Base-by-base conservation (phyloP, 2,113 vertebrate genomes). In the Geothlypis trichas region DNA sequence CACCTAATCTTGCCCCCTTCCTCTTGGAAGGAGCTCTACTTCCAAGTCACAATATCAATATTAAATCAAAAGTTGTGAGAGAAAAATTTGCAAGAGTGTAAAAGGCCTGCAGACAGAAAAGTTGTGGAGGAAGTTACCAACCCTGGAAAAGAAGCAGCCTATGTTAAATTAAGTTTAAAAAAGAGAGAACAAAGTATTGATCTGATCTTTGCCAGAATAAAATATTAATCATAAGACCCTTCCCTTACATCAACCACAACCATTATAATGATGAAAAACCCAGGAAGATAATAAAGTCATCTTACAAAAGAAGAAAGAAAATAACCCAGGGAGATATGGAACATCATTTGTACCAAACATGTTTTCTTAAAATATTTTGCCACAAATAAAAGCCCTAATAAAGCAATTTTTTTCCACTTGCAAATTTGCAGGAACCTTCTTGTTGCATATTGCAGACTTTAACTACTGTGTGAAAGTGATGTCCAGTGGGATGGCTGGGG, bases 191-290 rank as follows among this genome's bases (percentile, higher is more conserved):
- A 85, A 57, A 9, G 0, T 75, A 95, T 93, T 91, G 90, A 95
- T 95, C 73, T 76, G 76, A 83, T 69, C 44, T 94, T 86, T 92
- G 47, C 69, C 76, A 91, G 72, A 93, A 92, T 94, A 93, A 97
- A 96, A 94, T 82, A 95, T 82, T 93, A 76, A 92, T 51, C 18
- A 52, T 52, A 87, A 47, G 63, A 73, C 72, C 88, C 71, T 95
- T 94, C 26, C 80, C 51, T 92, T 81, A 69, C 47, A 87, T 26
- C 67, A 91, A 24, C 51, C 67, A 78, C 66, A 83, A 75, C 13
- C 18, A 58, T 62, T 87, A 74, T 44, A 81, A 72, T 55, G 83
- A 92, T 71, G 57, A 95, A 96, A 94, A 65, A 0, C 4, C 33
- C n/a, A 63, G n/a, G 28, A 88, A 86, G 35, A 72, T 37, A 90